Evolutionary conservation across 37 sponge, comb jelly and placozoan species (phyloP).

Genomic region (Haliclona indistincta): DNA sequence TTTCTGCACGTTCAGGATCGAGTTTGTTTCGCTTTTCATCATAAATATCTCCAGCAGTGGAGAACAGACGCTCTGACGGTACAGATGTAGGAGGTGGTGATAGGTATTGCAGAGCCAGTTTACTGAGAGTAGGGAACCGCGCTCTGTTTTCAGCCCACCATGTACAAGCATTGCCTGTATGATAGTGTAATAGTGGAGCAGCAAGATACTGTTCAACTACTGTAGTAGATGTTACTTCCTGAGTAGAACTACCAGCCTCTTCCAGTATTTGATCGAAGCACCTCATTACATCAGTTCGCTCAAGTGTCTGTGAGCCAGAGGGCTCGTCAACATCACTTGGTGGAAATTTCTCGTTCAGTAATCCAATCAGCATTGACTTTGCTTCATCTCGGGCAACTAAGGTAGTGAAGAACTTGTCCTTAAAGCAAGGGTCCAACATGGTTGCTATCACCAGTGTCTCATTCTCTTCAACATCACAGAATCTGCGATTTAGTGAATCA

Average conservation of each 20-base stretch:
- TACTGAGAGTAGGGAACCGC: neutral
- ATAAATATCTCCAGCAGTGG: constrained; percentile 20
- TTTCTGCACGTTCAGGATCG: constrained; percentile 16
- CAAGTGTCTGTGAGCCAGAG: neutral
- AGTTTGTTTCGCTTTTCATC: constrained; percentile 7
- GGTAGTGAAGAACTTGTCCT: constrained; percentile 18
- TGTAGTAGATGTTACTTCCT: neutral
- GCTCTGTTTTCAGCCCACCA: constrained; percentile 17
- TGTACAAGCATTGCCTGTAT: constrained; percentile 4
- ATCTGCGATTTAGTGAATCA: constrained; percentile 7
- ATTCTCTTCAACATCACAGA: constrained; percentile 2
- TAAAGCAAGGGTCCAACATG: constrained; percentile 24
- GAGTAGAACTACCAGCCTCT: neutral
- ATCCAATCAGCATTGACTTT: constrained; percentile 1
- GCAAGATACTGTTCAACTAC: constrained; percentile 11
- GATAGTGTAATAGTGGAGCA: constrained; percentile 7
- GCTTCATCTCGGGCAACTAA: neutral
- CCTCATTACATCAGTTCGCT: neutral
- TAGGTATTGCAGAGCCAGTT: constrained; percentile 14
- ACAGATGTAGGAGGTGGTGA: constrained; percentile 26
- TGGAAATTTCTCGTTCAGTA: neutral
- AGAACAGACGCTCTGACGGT: constrained; percentile 18
- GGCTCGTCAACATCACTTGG: neutral
- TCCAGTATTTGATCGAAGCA: constrained; percentile 15
- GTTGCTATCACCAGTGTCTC: constrained; percentile 6